phyloP scores from a whole-genome alignment of 2,888 invertebrate species.

The Corbicula japonica region DNA sequence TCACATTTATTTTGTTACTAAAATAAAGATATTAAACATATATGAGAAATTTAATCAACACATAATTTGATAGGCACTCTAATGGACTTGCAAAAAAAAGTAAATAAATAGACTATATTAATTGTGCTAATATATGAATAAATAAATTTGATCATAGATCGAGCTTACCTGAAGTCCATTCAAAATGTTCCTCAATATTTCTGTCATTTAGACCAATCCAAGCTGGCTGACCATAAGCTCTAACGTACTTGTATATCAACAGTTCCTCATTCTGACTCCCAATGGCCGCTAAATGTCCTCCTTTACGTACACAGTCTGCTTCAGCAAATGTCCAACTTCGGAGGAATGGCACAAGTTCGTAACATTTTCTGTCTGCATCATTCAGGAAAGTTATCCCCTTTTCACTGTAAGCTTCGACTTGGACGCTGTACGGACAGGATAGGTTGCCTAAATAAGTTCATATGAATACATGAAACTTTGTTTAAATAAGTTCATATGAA shows the following conservation, averaged over 20 bases:
- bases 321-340: conserved; percentile 32
- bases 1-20: no score
- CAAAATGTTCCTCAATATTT: conserved; percentile 20
- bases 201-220: conserved; percentile 42
- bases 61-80: no score
- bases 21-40: no score
- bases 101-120: no score
- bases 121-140: no score
- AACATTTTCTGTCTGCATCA: conserved; percentile 20
- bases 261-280: conserved; percentile 9
- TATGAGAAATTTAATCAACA: no score
- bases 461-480: no score
- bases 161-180: conserved; percentile 19
- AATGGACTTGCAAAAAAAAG: no score
- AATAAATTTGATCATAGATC: no score
- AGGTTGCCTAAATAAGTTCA: not conserved
- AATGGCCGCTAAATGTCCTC: conserved; percentile 29
- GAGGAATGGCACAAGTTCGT: conserved; percentile 17
- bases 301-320: conserved; percentile 18
- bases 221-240: not conserved
- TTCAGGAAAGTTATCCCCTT: not conserved
- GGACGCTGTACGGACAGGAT: conserved; percentile 13
- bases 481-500: no score
- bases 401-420: not conserved
- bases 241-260: not conserved